A percentile compares a stretch with the other conserved stretches of the same genome.
phyloP scores from a whole-genome alignment of 2,113 vertebrate genomes.

The Rhodinocichla rosea region DNA sequence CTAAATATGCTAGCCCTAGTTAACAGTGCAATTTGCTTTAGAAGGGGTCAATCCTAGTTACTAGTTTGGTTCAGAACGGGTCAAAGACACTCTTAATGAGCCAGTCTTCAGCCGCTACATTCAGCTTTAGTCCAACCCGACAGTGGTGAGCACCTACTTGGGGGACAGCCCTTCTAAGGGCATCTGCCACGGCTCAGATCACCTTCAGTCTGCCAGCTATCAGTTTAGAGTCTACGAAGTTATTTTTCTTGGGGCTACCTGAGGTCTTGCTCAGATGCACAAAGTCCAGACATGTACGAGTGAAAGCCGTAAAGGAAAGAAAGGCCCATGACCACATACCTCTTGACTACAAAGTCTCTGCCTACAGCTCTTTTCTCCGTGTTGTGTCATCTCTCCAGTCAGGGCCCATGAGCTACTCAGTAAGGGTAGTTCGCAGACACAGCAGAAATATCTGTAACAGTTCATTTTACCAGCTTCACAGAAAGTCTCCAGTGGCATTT shows the following conservation, averaged over 20 bases:
- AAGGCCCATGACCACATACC: background rate
- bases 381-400: background rate
- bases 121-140: background rate
- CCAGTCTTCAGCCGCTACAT: background rate
- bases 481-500: background rate
- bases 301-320: background rate
- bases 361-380: background rate
- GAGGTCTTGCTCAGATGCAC: background rate
- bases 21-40: background rate
- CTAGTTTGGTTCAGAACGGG: background rate
- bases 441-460: background rate
- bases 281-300: accelerated
- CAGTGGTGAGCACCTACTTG: background rate
- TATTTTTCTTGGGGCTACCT: background rate
- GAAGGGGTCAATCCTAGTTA: background rate
- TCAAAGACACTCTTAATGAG: background rate
- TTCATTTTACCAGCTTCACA: background rate
- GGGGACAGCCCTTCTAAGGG: background rate
- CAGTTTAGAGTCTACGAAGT: no score
- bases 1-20: background rate
- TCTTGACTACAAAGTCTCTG: background rate
- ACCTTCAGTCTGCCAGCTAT: background rate
- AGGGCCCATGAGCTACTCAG: background rate
- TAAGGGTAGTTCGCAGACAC: background rate
- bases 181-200: background rate